A percentile compares a stretch with the other conserved stretches of the same genome.
Evolutionary conservation across 92 coral and sea anemone genomes (phyloP).

Genomic region (Nematostella vectensis): DNA sequence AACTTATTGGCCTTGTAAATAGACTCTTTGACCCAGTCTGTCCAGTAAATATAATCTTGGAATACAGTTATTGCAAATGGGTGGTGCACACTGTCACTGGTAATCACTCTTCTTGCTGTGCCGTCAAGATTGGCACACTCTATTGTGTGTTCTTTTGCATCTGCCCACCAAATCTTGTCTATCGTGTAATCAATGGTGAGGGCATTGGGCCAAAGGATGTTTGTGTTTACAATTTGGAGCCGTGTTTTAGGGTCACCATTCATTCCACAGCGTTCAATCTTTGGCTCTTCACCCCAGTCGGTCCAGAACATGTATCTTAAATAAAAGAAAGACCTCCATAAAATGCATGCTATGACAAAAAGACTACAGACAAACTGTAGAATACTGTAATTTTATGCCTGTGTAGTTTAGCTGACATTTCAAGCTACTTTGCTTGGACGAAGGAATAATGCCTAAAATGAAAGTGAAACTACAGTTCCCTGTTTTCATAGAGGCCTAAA

Average conservation of each 20-base stretch:
- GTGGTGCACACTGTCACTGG: conserved; percentile 41
- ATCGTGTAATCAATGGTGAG: conserved; percentile 72
- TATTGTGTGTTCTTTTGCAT: conserved; percentile 75
- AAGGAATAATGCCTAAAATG: no score
- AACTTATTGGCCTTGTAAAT: conserved; percentile 83
- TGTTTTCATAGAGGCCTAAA: no score
- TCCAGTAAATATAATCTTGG: conserved; percentile 81
- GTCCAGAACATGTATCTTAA: conserved; percentile 86
- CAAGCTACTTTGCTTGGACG: background rate
- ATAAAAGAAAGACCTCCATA: background rate
- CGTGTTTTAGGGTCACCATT: conserved; percentile 61
- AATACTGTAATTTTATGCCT: no score
- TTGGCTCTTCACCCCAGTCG: conserved; percentile 68
- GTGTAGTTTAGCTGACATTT: no score
- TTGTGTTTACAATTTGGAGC: conserved; percentile 38
- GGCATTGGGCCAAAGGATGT: conserved; percentile 79
- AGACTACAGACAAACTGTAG: no score
- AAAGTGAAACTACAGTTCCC: no score
- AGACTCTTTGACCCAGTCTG: conserved; percentile 49
- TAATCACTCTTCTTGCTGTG: conserved; percentile 37
- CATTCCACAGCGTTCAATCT: conserved; percentile 87
- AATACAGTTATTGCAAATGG: conserved; percentile 82
- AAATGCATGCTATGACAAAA: background rate
- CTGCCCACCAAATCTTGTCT: conserved; percentile 83
- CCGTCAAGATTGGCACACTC: conserved; percentile 81